phyloP scores from a whole-genome alignment of 2,888 invertebrate genomes.

The Lordiphosa fenestrarum region DNA sequence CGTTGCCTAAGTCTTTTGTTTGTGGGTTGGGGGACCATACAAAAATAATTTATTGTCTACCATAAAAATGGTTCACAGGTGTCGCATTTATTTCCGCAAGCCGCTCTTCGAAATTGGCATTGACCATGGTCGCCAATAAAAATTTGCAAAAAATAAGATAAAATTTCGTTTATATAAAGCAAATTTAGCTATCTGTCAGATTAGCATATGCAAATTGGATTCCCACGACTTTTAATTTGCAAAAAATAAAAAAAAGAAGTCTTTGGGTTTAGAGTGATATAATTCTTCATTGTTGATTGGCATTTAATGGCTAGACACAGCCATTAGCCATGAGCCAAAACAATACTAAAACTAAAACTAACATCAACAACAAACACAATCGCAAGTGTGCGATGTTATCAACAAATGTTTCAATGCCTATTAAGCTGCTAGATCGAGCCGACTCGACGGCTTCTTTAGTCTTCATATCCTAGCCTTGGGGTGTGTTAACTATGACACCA shows the following conservation, averaged over 20 bases:
- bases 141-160: slow-evolving; percentile 25
- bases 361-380: slow-evolving; percentile 1
- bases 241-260: slow-evolving; percentile 15
- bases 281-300: slow-evolving; percentile 40
- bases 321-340: slow-evolving; percentile 16
- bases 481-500: background rate
- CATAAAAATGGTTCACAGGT: slow-evolving; percentile 21
- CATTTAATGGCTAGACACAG: slow-evolving; percentile 21
- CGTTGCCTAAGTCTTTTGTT: slow-evolving; percentile 59
- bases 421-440: slow-evolving; percentile 5
- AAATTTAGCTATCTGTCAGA: slow-evolving; percentile 18
- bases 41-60: background rate
- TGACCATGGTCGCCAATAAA: slow-evolving; percentile 41
- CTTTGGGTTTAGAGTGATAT: slow-evolving; percentile 21
- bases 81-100: slow-evolving; percentile 51
- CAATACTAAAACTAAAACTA: slow-evolving; percentile 4
- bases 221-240: slow-evolving; percentile 71
- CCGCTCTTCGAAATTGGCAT: slow-evolving; percentile 34
- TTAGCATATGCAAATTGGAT: slow-evolving; percentile 68
- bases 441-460: slow-evolving; percentile 1
- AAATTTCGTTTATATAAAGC: slow-evolving; percentile 15
- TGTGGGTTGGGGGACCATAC: slow-evolving; percentile 8
- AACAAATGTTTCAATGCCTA: slow-evolving; percentile 16
- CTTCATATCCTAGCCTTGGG: background rate
- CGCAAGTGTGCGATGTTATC: slow-evolving; percentile 20